Conservation (phyloP, 2,797 vertebrate genomes). For the Novumbra hubbsi region DNA sequence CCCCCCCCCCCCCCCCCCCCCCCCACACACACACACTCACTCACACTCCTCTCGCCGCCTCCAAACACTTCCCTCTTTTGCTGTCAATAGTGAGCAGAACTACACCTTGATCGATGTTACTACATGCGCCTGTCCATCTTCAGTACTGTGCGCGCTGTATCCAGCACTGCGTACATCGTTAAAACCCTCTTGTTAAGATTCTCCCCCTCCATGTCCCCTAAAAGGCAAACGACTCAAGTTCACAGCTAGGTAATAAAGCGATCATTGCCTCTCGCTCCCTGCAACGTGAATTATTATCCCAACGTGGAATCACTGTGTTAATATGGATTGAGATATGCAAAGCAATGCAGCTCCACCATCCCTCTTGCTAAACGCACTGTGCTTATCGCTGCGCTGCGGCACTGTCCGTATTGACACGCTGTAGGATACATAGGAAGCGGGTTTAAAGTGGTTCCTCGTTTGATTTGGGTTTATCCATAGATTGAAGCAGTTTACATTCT, state of each 20-base stretch:
- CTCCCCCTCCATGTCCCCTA: slow-evolving; percentile 11
- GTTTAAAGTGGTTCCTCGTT: background rate
- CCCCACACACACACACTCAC: slow-evolving; percentile 15
- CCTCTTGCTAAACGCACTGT: slow-evolving; percentile 43
- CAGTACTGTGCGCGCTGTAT: background rate
- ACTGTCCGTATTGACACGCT: slow-evolving; percentile 27
- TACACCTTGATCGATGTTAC: slow-evolving; percentile 22
- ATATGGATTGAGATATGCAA: slow-evolving; percentile 64
- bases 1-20: background rate
- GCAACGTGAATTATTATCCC: slow-evolving; percentile 12
- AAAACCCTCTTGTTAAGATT: slow-evolving; percentile 36
- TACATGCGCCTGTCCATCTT: slow-evolving; percentile 26
- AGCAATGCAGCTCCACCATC: slow-evolving; percentile 66
- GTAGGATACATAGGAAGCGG: background rate
- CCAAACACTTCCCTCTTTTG: background rate
- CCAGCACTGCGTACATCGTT: slow-evolving; percentile 7
- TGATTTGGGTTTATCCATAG: background rate
- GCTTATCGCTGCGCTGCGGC: slow-evolving; percentile 53
- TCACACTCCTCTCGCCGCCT: background rate
- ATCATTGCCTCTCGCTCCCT: background rate
- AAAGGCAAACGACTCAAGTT: background rate
- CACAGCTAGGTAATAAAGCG: background rate
- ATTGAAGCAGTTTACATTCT: background rate
- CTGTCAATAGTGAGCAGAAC: slow-evolving; percentile 10
- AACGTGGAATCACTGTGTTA: slow-evolving; percentile 30